Evolutionary conservation across 1,140 invertebrate species (phyloP).

Genomic region (Procambarus virginalis): DNA sequence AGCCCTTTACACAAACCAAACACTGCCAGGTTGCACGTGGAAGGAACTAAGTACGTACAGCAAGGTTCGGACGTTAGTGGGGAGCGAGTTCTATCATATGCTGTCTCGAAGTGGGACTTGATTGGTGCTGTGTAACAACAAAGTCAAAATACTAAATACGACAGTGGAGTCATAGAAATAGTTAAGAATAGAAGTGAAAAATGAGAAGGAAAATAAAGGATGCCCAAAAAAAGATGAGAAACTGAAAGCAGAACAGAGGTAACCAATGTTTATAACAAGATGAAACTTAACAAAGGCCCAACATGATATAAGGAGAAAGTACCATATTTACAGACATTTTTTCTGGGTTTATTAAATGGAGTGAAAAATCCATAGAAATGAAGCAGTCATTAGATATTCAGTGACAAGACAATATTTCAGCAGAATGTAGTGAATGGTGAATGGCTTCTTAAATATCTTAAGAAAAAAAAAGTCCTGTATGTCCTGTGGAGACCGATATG

Average conservation of each 20-base stretch:
- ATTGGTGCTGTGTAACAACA: conserved; percentile 51
- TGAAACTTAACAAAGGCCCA: neutral
- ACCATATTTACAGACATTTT: neutral
- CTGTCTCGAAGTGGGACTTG: conserved; percentile 38
- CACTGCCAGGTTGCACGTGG: conserved; percentile 41
- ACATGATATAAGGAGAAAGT: neutral
- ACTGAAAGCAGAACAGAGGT: neutral
- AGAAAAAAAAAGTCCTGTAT: conserved; percentile 11
- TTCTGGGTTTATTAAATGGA: neutral
- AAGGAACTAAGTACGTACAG: conserved; percentile 39
- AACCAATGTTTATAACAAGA: neutral
- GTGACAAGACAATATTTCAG: conserved; percentile 21
- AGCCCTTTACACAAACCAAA: conserved; percentile 34
- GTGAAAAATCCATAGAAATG: neutral
- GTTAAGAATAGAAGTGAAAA: conserved; percentile 31
- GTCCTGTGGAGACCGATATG: conserved; percentile 32
- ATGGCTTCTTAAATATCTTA: conserved; percentile 27
- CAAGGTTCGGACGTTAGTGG: conserved; percentile 53
- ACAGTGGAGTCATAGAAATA: conserved; percentile 61
- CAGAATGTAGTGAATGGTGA: conserved; percentile 25
- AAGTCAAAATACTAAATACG: conserved; percentile 29
- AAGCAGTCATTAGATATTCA: neutral
- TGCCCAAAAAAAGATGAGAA: conserved; percentile 9
- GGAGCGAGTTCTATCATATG: conserved; percentile 33
- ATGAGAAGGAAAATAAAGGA: conserved; percentile 34